Percentiles rank a stretch among this genome's conserved stretches.
Conservation (phyloP, 2,797 vertebrate species). For the Alca torda region DNA sequence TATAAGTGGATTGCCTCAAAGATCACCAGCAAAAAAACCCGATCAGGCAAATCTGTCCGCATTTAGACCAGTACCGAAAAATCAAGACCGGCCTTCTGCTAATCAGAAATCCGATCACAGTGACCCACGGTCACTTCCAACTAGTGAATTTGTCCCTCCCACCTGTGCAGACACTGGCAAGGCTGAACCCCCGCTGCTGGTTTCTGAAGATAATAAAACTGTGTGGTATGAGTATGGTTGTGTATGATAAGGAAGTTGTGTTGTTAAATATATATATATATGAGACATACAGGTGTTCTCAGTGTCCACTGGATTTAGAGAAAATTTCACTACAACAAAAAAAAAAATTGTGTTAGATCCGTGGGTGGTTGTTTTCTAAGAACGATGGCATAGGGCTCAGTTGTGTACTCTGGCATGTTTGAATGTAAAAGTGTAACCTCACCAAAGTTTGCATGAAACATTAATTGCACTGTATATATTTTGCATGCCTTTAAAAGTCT, state of each 20-base stretch:
- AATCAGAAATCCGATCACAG: slow-evolving; percentile 16
- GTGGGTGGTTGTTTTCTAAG: background rate
- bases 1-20: slow-evolving; percentile 85
- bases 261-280: background rate
- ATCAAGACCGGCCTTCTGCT: slow-evolving; percentile 55
- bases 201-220: slow-evolving; percentile 89
- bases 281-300: background rate
- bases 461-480: slow-evolving; percentile 74
- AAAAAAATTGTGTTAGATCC: background rate
- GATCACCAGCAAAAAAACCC: slow-evolving; percentile 44
- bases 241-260: slow-evolving; percentile 78
- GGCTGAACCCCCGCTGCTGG: slow-evolving; percentile 75
- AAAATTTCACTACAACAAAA: background rate
- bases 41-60: slow-evolving; percentile 54
- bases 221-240: slow-evolving; percentile 99
- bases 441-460: slow-evolving; percentile 74
- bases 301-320: background rate
- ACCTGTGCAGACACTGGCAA: slow-evolving; percentile 53
- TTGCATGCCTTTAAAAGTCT: slow-evolving; percentile 73
- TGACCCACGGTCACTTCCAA: slow-evolving; percentile 15
- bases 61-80: slow-evolving; percentile 60
- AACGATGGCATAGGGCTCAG: background rate
- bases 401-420: slow-evolving; percentile 61
- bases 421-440: slow-evolving; percentile 71
- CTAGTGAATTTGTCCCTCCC: slow-evolving; percentile 48